Percentiles rank a stretch among this genome's conserved stretches.
Evolutionary conservation across 2,113 vertebrate species (phyloP).

Genomic region (Takifugu flavidus): DNA sequence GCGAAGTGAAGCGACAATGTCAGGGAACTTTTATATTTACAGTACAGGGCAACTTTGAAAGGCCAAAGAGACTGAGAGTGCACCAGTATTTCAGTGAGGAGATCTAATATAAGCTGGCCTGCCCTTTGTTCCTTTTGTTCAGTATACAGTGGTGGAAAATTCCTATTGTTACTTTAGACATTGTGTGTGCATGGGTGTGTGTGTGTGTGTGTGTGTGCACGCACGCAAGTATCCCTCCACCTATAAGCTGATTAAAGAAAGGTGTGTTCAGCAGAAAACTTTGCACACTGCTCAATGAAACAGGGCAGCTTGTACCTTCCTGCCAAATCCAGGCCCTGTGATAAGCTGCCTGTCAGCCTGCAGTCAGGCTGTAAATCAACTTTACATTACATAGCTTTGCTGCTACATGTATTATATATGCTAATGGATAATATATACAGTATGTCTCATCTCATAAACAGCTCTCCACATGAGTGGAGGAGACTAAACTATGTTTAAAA

Average conservation of each 20-base stretch:
- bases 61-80: not conserved
- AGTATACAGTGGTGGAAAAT: slow-evolving; percentile 5
- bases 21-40: not conserved
- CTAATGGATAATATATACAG: no score
- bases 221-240: slow-evolving; percentile 21
- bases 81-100: not conserved
- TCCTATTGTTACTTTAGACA: slow-evolving; percentile 16
- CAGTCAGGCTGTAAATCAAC: not conserved
- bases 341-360: not conserved
- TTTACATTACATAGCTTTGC: not conserved
- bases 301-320: not conserved
- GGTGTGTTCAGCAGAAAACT: slow-evolving; percentile 61
- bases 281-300: slow-evolving; percentile 30
- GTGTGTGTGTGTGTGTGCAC: slow-evolving; percentile 24
- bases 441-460: no score
- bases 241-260: slow-evolving; percentile 66
- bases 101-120: no score
- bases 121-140: not conserved
- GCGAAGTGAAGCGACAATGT: not conserved
- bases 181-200: slow-evolving; percentile 19
- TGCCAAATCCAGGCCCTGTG: slow-evolving; percentile 13
- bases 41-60: slow-evolving; percentile 11
- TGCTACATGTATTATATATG: no score
- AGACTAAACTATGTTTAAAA: not conserved
- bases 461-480: not conserved